Evolutionary conservation across 2,113 vertebrate genomes (phyloP).

Genomic region (Podiceps cristatus): DNA sequence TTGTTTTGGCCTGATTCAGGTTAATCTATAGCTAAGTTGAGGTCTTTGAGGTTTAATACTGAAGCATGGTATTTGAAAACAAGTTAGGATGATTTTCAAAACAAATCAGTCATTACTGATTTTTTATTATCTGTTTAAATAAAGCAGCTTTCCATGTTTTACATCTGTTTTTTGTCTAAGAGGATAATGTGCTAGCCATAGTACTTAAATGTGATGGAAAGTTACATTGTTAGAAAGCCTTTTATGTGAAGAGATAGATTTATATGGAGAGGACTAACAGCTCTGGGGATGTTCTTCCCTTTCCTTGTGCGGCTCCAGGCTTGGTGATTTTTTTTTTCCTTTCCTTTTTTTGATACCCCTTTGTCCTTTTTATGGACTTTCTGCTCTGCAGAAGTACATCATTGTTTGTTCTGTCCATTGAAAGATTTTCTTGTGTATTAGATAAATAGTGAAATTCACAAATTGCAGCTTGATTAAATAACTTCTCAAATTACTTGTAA

Average conservation of each 20-base stretch:
- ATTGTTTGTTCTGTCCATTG: not conserved
- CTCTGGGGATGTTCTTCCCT: not conserved
- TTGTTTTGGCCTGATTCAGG: not conserved
- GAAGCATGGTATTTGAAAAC: not conserved
- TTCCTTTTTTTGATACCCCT: not conserved
- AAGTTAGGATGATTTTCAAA: not conserved
- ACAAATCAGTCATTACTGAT: not conserved
- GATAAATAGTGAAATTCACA: not conserved
- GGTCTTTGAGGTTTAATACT: not conserved
- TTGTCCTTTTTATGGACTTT: not conserved
- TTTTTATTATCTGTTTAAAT: not conserved
- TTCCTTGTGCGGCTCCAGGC: not conserved
- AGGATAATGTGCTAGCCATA: not conserved
- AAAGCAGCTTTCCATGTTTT: slow-evolving; percentile 9
- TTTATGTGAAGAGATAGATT: not conserved
- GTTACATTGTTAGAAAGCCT: not conserved
- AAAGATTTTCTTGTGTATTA: not conserved
- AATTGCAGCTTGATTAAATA: not conserved
- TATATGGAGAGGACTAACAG: not conserved
- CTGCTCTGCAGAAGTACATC: not conserved
- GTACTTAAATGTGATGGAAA: not conserved
- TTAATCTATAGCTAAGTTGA: slow-evolving; percentile 6
- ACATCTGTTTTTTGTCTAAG: not conserved
- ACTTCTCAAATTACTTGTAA: not conserved
- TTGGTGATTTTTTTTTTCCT: not conserved